Evolutionary conservation across 92 coral and sea anemone species (phyloP).

Genomic region (Anthopleura xanthogrammica): DNA sequence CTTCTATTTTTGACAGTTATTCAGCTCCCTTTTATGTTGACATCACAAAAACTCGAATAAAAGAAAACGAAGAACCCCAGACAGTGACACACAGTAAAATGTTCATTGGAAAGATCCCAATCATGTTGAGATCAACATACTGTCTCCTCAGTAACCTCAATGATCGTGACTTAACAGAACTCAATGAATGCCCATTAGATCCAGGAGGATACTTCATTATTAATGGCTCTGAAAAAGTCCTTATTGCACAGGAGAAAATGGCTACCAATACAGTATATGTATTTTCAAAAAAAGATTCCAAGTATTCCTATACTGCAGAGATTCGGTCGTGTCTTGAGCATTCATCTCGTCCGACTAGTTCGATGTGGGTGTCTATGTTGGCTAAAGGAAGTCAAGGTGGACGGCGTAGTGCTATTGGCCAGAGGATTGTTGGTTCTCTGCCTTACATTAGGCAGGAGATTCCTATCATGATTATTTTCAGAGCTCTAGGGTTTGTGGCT

Average conservation of each 20-base stretch:
- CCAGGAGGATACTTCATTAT: constrained; percentile 98
- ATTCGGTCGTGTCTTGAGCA: constrained; percentile 96
- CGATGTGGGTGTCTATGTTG: constrained; percentile 99
- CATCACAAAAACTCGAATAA: constrained; percentile 91
- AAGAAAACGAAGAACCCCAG: constrained; percentile 86
- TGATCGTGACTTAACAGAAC: constrained; percentile 98
- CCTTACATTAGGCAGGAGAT: constrained; percentile 97
- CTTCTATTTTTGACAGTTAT: constrained; percentile 48
- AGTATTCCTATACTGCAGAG: constrained; percentile 96
- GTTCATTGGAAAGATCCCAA: constrained; percentile 98
- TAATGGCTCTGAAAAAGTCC: constrained; percentile 97
- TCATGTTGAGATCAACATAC: constrained; percentile 97
- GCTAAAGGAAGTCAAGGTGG: constrained; percentile 96
- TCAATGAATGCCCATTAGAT: constrained; percentile 95
- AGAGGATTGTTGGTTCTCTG: constrained; percentile 91
- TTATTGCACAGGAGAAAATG: constrained; percentile 98
- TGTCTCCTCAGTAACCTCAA: constrained; percentile 82
- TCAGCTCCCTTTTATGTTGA: constrained; percentile 98
- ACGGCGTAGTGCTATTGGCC: constrained; percentile 96
- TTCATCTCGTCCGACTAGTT: constrained; percentile 95
- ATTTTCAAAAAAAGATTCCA: constrained; percentile 93
- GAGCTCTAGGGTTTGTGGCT: constrained; percentile 98
- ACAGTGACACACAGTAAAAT: constrained; percentile 92
- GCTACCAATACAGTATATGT: constrained; percentile 98
- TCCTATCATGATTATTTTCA: constrained; percentile 98